Conservation (phyloP, 2,888 invertebrate genomes). For the Plusia festucae region DNA sequence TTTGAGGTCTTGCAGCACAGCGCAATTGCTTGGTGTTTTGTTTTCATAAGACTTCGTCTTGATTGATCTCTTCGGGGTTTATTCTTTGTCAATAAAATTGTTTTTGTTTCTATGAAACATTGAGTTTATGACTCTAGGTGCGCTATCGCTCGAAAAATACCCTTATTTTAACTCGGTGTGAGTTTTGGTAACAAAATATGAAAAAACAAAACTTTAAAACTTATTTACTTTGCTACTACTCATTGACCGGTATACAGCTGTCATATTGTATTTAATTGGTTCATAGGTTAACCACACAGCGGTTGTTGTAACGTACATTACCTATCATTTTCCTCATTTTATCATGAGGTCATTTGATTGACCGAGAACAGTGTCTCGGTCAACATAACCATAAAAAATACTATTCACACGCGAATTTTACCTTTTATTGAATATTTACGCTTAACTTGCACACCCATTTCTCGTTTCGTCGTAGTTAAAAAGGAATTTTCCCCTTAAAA, state of each 20-base stretch:
- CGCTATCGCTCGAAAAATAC: no score
- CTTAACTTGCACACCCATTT: background rate
- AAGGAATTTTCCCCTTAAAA: no score
- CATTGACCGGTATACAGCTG: background rate
- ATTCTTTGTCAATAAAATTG: no score
- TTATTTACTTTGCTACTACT: background rate
- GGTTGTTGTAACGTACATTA: background rate
- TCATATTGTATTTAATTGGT: background rate
- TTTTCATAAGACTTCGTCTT: no score
- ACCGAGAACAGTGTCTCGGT: background rate
- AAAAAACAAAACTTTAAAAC: background rate
- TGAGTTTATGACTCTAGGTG: no score
- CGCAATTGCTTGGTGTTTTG: no score
- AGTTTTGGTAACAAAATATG: no score
- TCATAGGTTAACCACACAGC: background rate
- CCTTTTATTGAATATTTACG: background rate
- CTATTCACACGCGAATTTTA: background rate
- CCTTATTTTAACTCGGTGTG: no score
- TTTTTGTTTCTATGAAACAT: no score
- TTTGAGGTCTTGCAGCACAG: no score
- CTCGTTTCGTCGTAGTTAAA: background rate
- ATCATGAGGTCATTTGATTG: slow-evolving; percentile 1
- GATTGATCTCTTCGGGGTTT: background rate
- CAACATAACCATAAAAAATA: background rate
- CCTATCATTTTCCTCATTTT: slow-evolving; percentile 2